Percentiles rank a stretch among this genome's conserved stretches.
These are phyloP conservation scores for Aromia moschata DNA, from an alignment of 2,888 invertebrate species.

Conservation along the genomic window DNA sequence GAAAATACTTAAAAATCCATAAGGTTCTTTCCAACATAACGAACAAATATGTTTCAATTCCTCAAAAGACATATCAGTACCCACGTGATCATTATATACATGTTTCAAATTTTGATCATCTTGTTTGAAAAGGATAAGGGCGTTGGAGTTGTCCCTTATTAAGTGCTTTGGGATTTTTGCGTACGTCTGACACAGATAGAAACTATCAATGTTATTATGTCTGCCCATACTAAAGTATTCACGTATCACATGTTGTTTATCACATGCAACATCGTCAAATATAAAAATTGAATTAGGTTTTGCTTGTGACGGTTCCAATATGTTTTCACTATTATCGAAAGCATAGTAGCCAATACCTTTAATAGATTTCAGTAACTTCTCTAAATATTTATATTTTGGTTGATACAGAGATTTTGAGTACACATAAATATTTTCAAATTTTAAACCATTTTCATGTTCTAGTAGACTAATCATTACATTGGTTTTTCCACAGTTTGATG, in stretches of 20 bases:
- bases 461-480: too few relatives aligned
- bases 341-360: too few relatives aligned
- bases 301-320: constrained; percentile 14
- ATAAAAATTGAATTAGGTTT: constrained; percentile 11
- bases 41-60: not conserved
- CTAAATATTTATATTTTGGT: constrained; percentile 6
- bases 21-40: not conserved
- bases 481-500: too few relatives aligned
- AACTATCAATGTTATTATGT: constrained; percentile 13
- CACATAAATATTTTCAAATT: too few relatives aligned
- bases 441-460: constrained; percentile 16
- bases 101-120: constrained; percentile 1
- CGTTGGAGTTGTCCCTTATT: not conserved
- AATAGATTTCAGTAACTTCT: constrained; percentile 4
- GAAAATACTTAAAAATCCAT: not conserved
- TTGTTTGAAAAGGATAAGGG: not conserved
- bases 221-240: constrained; percentile 20
- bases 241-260: too few relatives aligned
- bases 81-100: not conserved
- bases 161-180: not conserved
- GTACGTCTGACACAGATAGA: constrained; percentile 13
- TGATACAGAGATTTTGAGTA: too few relatives aligned
- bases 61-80: not conserved
- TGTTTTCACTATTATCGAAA: too few relatives aligned
- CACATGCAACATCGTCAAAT: too few relatives aligned